Conservation (phyloP, 1,140 invertebrate genomes). For the Pemphigus obesinymphae region DNA sequence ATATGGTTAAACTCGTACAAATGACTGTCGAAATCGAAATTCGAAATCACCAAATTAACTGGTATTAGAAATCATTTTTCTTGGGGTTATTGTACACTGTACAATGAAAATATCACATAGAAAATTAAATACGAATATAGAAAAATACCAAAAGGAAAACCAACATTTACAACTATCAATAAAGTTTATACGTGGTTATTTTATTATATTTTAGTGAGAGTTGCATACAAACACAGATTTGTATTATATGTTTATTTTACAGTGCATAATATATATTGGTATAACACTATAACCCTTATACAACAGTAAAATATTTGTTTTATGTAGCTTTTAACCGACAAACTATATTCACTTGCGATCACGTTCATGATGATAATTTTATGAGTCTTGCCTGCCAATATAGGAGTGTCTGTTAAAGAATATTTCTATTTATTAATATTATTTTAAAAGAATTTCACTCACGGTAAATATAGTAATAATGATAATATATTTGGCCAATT, state of each 20-base stretch:
- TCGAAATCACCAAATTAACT: not conserved
- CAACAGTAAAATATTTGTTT: not conserved
- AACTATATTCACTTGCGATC: not conserved
- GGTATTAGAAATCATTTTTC: not conserved
- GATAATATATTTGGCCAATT: not conserved
- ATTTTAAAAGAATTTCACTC: slow-evolving; percentile 1
- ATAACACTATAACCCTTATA: not conserved
- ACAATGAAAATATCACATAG: not conserved
- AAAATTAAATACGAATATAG: not conserved
- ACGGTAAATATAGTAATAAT: no score
- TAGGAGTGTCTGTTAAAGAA: not conserved
- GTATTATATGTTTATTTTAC: not conserved
- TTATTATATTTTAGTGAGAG: no score
- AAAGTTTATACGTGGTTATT: no score
- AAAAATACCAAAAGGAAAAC: not conserved
- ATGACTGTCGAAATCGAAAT: no score
- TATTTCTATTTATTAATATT: no score
- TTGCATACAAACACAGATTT: not conserved
- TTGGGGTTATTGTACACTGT: not conserved
- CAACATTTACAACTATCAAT: not conserved
- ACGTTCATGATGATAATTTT: not conserved
- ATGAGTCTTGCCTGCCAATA: not conserved
- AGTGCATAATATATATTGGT: not conserved
- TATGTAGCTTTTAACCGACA: not conserved
- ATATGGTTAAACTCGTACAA: no score